These are phyloP conservation scores for Phyto melanocephala DNA, from an alignment of 2,888 invertebrate genomes.

Conservation along the genomic window DNA sequence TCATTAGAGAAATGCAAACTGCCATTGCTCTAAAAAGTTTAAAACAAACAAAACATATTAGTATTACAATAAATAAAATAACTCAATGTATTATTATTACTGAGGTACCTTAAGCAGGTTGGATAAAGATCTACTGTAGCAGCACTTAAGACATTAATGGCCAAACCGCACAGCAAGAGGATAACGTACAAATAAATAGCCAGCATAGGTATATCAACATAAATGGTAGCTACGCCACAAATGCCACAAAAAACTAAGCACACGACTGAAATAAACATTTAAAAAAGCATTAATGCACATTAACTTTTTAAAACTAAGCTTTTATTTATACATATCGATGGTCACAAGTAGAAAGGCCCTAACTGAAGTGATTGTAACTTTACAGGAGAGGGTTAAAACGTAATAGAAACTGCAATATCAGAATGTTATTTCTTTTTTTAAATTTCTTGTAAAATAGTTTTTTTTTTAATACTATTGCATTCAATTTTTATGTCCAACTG, in stretches of 20 bases:
- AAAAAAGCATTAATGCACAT: too few relatives aligned
- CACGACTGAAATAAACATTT: slow-evolving; percentile 64
- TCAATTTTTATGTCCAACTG: too few relatives aligned
- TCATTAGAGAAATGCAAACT: slow-evolving; percentile 80
- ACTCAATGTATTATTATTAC: not conserved
- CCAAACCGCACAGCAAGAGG: slow-evolving; percentile 71
- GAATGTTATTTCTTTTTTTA: too few relatives aligned
- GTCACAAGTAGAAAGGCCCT: too few relatives aligned
- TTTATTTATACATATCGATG: too few relatives aligned
- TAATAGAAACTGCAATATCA: too few relatives aligned
- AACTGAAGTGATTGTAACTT: too few relatives aligned
- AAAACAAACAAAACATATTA: not conserved
- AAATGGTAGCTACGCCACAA: slow-evolving; percentile 69
- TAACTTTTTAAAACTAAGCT: too few relatives aligned
- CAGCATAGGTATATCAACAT: slow-evolving; percentile 69
- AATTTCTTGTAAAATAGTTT: too few relatives aligned
- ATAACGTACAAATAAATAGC: slow-evolving; percentile 71
- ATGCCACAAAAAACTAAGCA: slow-evolving; percentile 69
- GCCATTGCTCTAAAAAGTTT: slow-evolving; percentile 79
- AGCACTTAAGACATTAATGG: slow-evolving; percentile 73
- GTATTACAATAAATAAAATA: not conserved
- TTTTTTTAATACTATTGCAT: too few relatives aligned
- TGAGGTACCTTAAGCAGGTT: slow-evolving; percentile 75
- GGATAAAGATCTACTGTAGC: slow-evolving; percentile 76
- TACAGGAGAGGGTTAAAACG: too few relatives aligned